Conservation (phyloP, 2,113 vertebrate species). For the Vulpes vulpes region DNA sequence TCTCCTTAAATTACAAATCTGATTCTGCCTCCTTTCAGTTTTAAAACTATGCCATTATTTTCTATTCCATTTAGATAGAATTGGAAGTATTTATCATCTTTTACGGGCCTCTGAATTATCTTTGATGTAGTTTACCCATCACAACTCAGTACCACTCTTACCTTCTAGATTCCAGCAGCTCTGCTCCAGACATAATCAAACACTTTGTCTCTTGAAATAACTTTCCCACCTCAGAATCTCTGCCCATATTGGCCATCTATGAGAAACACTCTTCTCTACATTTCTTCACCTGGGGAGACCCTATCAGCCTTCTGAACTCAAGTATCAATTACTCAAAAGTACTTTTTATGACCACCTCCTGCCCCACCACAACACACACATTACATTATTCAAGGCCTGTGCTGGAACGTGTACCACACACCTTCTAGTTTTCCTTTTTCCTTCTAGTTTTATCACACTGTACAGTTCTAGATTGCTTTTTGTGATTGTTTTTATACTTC, state of each 20-base stretch:
- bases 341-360: too few species aligned
- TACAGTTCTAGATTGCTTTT: not conserved
- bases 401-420: fast-evolving
- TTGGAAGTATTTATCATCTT: not conserved
- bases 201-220: not conserved
- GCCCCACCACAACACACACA: too few species aligned
- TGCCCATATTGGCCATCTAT: not conserved
- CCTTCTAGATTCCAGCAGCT: not conserved
- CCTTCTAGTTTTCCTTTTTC: not conserved
- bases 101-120: not conserved
- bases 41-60: not conserved
- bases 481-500: not conserved
- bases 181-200: not conserved
- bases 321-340: not conserved
- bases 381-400: not conserved
- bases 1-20: not conserved
- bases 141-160: not conserved
- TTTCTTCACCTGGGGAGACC: not conserved
- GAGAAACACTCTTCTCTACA: not conserved
- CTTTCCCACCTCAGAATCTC: not conserved
- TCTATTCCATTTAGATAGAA: not conserved
- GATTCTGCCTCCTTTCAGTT: not conserved
- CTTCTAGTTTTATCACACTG: not conserved
- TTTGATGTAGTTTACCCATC: not conserved
- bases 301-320: not conserved